These are phyloP conservation scores for Eulemur rubriventer DNA, from an alignment of 2,797 vertebrate genomes.

Conservation along the genomic window DNA sequence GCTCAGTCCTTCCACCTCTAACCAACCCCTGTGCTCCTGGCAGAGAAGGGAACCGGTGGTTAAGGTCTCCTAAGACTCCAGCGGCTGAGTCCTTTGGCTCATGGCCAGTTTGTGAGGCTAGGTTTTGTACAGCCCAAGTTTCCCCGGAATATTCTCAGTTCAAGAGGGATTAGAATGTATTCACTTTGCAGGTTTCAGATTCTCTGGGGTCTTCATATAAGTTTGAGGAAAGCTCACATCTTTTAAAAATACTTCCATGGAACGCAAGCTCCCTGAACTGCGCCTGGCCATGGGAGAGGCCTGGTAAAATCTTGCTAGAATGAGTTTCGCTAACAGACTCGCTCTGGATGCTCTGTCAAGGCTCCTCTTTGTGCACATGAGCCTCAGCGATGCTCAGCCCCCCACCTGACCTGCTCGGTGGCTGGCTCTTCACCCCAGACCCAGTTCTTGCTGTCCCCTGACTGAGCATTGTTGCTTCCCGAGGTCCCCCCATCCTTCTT, in stretches of 20 bases:
- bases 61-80: not conserved
- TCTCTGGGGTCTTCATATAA: not conserved
- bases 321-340: not conserved
- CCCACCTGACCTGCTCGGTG: not conserved
- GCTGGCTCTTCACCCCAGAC: not conserved
- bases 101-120: not conserved
- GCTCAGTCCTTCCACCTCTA: not conserved
- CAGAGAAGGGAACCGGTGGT: not conserved
- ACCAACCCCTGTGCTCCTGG: fast-evolving
- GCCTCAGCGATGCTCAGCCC: not conserved
- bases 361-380: fast-evolving
- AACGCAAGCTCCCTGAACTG: not conserved
- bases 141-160: not conserved
- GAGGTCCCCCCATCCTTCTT: not conserved
- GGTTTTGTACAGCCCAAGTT: not conserved
- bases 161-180: not conserved
- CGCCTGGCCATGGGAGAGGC: not conserved
- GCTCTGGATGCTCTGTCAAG: fast-evolving
- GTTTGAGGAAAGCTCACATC: not conserved
- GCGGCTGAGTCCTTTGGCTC: not conserved
- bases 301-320: not conserved
- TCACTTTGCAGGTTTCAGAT: not conserved
- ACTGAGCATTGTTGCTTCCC: not conserved
- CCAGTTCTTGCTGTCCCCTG: not conserved
- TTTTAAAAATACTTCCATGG: not conserved